phyloP scores from a whole-genome alignment of 2,888 invertebrate genomes.

The Myathropa florea region DNA sequence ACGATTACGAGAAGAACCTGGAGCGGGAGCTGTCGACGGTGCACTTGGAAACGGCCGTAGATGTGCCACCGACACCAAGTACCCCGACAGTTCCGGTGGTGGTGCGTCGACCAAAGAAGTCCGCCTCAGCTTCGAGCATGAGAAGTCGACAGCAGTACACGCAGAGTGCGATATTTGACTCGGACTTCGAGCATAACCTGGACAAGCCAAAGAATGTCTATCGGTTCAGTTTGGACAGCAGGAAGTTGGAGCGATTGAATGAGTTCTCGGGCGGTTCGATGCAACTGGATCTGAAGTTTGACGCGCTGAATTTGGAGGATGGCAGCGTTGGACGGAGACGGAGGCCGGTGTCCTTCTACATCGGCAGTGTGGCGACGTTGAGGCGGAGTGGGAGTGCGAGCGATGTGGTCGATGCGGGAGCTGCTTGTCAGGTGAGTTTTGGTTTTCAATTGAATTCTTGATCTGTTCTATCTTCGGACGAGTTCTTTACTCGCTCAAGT shows the following conservation, averaged over 20 bases:
- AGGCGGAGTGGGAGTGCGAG: constrained; percentile 53
- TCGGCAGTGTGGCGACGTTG: constrained; percentile 41
- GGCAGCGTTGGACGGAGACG: constrained; percentile 72
- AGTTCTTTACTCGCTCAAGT: neutral
- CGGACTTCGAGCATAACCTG: constrained; percentile 78
- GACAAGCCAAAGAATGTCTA: constrained; percentile 79
- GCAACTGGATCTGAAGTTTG: constrained; percentile 75
- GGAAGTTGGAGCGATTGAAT: constrained; percentile 78
- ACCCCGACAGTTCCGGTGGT: constrained; percentile 48
- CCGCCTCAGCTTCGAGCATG: constrained; percentile 64
- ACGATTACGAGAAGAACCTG: constrained; percentile 80
- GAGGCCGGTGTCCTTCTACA: constrained; percentile 47
- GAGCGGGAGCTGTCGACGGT: constrained; percentile 77
- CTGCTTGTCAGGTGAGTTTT: constrained; percentile 73
- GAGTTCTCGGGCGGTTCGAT: constrained; percentile 78
- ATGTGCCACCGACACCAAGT: constrained; percentile 47
- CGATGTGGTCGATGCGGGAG: constrained; percentile 71
- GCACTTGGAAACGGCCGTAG: constrained; percentile 74
- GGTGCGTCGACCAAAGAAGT: constrained; percentile 41
- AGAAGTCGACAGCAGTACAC: constrained; percentile 55
- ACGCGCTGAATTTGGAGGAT: constrained; percentile 78
- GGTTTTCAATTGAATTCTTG: neutral
- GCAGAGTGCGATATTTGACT: constrained; percentile 73
- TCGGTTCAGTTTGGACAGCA: constrained; percentile 79
- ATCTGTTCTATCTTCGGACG: no score